Evolutionary conservation across 2,888 invertebrate genomes (phyloP).

Genomic region (Spilosoma lubricipeda): DNA sequence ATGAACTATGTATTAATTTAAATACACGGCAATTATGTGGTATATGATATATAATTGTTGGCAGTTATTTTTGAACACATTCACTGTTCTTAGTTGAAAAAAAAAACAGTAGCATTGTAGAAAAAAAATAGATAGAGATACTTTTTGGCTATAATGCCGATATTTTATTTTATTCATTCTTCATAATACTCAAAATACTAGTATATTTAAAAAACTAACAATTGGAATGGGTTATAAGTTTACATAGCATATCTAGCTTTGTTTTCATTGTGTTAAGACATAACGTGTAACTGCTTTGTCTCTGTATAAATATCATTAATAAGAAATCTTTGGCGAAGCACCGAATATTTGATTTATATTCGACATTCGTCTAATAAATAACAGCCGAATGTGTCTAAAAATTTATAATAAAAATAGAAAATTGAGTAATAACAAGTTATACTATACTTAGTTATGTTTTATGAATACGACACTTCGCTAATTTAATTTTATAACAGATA

Average conservation of each 20-base stretch:
- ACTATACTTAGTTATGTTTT: background rate
- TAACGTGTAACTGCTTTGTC: too few relatives aligned
- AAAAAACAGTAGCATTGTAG: background rate
- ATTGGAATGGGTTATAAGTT: too few relatives aligned
- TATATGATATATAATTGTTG: background rate
- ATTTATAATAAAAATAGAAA: background rate
- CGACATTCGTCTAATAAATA: background rate
- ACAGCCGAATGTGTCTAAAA: background rate
- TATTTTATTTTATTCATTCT: too few relatives aligned
- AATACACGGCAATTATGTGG: background rate
- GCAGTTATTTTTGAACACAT: background rate
- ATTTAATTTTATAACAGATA: conserved; percentile 11
- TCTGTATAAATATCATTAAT: too few relatives aligned
- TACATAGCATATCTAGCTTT: too few relatives aligned
- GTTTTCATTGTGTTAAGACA: too few relatives aligned
- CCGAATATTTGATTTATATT: background rate
- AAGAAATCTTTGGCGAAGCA: background rate
- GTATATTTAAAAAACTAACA: too few relatives aligned
- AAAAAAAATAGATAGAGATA: background rate
- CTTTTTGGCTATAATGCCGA: background rate
- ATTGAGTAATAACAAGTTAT: background rate
- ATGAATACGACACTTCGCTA: background rate
- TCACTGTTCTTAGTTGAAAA: background rate
- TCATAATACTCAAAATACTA: too few relatives aligned
- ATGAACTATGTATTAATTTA: background rate